These are phyloP conservation scores for Chironomus striatipennis DNA, from an alignment of 1,140 invertebrate genomes.

Conservation along the genomic window DNA sequence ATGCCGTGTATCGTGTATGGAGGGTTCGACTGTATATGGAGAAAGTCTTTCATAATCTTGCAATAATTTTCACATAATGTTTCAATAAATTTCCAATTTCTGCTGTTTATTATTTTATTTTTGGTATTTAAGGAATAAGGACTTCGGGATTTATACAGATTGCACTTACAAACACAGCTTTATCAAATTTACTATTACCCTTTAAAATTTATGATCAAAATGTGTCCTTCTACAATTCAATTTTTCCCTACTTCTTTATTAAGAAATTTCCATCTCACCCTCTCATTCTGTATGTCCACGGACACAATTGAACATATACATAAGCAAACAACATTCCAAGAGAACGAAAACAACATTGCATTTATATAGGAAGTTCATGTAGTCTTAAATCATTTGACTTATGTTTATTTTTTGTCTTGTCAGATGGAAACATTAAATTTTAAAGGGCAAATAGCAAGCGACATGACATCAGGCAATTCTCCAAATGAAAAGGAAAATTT, in stretches of 20 bases:
- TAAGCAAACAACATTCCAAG: no score
- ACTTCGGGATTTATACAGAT: no score
- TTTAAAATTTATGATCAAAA: no score
- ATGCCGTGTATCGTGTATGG: no score
- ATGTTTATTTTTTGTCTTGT: background rate
- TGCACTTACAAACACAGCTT: no score
- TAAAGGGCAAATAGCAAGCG: background rate
- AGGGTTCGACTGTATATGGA: no score
- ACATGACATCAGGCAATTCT: constrained; percentile 4
- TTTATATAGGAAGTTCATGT: background rate
- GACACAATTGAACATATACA: no score
- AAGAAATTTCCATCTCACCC: background rate
- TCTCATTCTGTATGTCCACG: background rate
- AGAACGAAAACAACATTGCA: no score
- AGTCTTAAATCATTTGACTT: constrained; percentile 9
- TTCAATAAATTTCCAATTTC: constrained; percentile 15
- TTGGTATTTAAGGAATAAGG: background rate
- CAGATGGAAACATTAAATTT: background rate
- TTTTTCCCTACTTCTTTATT: background rate
- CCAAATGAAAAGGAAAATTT: no score
- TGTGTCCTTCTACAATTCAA: constrained; percentile 1
- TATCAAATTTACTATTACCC: no score
- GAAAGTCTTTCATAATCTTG: no score
- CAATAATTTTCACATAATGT: background rate
- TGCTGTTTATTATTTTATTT: background rate